Evolutionary conservation across 2,113 vertebrate genomes (phyloP), one percentile per base, ranked within the genome.

Genomic region (Sinocyclocheilus anophthalmus): DNA sequence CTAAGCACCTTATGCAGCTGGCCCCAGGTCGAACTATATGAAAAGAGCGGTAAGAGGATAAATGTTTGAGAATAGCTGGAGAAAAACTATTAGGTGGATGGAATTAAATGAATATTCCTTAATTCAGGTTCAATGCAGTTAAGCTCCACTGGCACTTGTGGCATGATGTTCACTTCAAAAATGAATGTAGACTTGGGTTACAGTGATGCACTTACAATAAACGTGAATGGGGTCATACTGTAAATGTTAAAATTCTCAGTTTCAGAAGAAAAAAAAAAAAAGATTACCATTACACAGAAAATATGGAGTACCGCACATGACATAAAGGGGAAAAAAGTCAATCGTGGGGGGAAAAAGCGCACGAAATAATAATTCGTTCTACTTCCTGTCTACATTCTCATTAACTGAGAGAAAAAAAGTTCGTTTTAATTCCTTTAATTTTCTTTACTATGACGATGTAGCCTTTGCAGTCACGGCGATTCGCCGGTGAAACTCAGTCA

Each of bases 1-100:
- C 33, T 20, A 20, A 72, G 22, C 22, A 14, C 5, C n/a, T 73
- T 20, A 73, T n/a, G 22, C 22, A 48, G n/a, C 4, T 39, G 22
- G 39, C 72, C 70, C 20, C 22, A 87, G 89, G 79, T 24, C 37
- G 39, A 55, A 86, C 83, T 85, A 85, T 87, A 63, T 86, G 76
- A 77, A 65, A 22, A 75, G 48, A 65, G 11, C 1, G 20, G 14
- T 57, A 63, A 79, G 24, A 59, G 14, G 24, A 72, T 20, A 72
- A 33, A 18, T 16, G 69, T 24, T 16, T 48, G 42, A 14, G 12
- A 45, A 16, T 48, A 67, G 63, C 63, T 67, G 24, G 82, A 84
- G n/a, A 50, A 30, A 39, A 45, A 30, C 53, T 18, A 69, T 50
- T 53, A 5, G 37, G 30, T 37, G 65, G 30, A 70, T 18, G 20